Evolutionary conservation across 2,113 vertebrate species (phyloP), one percentile per base, ranked within the genome.

Genomic region (Anser cygnoides): DNA sequence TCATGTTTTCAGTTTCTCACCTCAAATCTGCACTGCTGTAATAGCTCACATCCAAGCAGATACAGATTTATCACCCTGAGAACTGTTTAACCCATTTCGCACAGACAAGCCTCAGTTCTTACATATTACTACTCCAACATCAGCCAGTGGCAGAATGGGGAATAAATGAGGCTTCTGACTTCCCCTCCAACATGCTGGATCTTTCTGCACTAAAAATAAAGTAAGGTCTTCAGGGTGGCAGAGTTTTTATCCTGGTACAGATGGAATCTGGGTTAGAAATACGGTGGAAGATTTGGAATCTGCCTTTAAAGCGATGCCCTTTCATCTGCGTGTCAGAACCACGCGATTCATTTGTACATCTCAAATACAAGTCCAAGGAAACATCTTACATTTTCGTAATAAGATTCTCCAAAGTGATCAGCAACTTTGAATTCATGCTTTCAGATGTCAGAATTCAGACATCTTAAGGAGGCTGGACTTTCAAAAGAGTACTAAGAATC

Each of bases 341-440:
- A 28, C 11, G 3, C 26, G 1, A 12, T 35, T 22, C 52, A 35
- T 0, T 0, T 1, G 11, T 2, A 2, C 4, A 2, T 13, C 39
- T 37, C 17, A 2, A 0, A 31, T 0, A 39, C 6, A 35, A 57
- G 65, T 5, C n/a, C 25, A 49, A 76, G 62, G 70, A 31, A 61
- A 54, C 72, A 28, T 20, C 75, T 70, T 29, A 23, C 9, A 2
- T 23, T n/a, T 63, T 7, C 28, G 20, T 10, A 74, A 29, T 16
- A n/a, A 41, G 54, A 29, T 26, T 44, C 50, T 33, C 57, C 50
- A 29, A 49, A 71, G 52, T 0, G 5, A 20, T 26, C 25, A 8
- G 21, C 21, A 43, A 65, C 39, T 49, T 7, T 4, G 49, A 68
- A n/a, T 35, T 58, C 9, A 5, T 3, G 28, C 55, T 65, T 74